Conservation (phyloP, 2,797 vertebrate species). For the Premnoplex brunnescens region DNA sequence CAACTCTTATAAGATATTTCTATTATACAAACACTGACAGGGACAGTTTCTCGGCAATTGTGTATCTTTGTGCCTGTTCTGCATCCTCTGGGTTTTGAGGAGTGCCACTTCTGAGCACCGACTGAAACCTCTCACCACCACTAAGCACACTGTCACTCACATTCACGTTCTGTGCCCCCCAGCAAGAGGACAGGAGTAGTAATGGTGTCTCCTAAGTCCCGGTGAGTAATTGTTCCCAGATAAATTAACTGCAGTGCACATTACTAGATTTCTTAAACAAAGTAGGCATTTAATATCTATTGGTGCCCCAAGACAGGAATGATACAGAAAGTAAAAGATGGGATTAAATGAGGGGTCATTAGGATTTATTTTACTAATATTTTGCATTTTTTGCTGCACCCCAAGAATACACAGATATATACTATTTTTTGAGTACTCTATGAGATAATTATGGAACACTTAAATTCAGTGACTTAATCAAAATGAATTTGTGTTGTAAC, state of each 20-base stretch:
- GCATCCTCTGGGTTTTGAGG: not conserved
- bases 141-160: not conserved
- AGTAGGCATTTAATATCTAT: not conserved
- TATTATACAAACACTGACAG: not conserved
- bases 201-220: not conserved
- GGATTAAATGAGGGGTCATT: not conserved
- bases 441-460: not conserved
- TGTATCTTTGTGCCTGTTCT: not conserved
- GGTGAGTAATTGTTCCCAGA: constrained; percentile 8
- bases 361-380: not conserved
- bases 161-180: not conserved
- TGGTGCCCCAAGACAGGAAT: not conserved
- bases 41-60: not conserved
- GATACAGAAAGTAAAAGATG: not conserved
- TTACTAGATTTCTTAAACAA: constrained; percentile 19
- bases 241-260: constrained; percentile 23
- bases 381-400: not conserved
- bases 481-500: not conserved
- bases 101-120: accelerated
- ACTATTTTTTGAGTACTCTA: not conserved
- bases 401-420: not conserved
- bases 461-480: not conserved
- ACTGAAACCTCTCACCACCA: not conserved
- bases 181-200: not conserved
- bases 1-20: not conserved